phyloP scores from a whole-genome alignment of 2,113 vertebrate genomes.

The Hirundichthys speculiger region DNA sequence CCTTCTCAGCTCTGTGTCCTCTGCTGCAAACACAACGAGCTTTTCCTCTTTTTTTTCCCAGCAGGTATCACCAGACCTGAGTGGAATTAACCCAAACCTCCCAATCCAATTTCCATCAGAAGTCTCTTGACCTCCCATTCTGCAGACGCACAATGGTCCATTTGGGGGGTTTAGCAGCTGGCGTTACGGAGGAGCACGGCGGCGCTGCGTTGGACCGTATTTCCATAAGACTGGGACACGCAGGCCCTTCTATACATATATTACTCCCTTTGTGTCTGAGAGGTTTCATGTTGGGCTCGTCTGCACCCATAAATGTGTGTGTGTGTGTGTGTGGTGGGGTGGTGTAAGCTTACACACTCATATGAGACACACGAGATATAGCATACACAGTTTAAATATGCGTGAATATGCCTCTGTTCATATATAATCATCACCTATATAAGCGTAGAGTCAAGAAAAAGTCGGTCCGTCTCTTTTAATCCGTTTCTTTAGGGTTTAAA shows the following conservation, averaged over 20 bases:
- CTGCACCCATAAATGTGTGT: slow-evolving; percentile 34
- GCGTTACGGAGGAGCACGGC: slow-evolving; percentile 59
- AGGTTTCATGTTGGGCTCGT: slow-evolving; percentile 59
- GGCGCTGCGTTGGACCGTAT: slow-evolving; percentile 68
- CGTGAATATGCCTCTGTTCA: not conserved
- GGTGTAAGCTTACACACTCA: slow-evolving; percentile 1
- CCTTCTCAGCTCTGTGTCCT: too few species aligned
- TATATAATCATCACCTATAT: not conserved
- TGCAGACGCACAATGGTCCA: slow-evolving; percentile 75
- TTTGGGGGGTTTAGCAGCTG: slow-evolving; percentile 76
- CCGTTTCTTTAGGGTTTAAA: too few species aligned
- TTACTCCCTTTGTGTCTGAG: slow-evolving; percentile 79
- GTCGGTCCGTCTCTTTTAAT: too few species aligned
- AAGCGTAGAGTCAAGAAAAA: not conserved
- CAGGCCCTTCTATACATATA: slow-evolving; percentile 77
- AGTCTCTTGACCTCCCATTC: slow-evolving; percentile 76
- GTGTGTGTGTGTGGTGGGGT: too few species aligned
- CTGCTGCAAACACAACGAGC: slow-evolving; percentile 11
- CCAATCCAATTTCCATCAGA: slow-evolving; percentile 66
- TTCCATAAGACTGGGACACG: slow-evolving; percentile 79
- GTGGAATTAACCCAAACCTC: slow-evolving; percentile 72
- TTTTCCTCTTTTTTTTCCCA: slow-evolving; percentile 40
- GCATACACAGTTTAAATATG: not conserved
- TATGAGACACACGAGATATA: not conserved
- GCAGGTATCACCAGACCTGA: slow-evolving; percentile 39